Evolutionary conservation across 2,113 vertebrate species (phyloP).

Genomic region (Sorex fumeus): DNA sequence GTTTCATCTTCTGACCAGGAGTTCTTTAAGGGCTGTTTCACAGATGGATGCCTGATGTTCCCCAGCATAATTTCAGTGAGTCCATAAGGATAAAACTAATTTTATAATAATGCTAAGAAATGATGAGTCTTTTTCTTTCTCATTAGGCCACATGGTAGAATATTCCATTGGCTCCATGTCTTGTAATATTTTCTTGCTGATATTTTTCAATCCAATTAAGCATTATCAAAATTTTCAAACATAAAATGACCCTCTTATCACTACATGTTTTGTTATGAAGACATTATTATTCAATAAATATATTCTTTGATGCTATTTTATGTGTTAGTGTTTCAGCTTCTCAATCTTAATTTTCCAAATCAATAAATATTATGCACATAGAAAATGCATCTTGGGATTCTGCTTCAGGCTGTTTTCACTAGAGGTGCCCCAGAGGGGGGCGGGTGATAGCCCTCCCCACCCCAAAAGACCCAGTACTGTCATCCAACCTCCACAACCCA

Average conservation of each 20-base stretch:
- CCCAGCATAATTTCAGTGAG: not conserved
- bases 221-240: slow-evolving; percentile 26
- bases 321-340: not conserved
- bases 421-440: no score
- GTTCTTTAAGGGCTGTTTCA: not conserved
- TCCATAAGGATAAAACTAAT: slow-evolving; percentile 11
- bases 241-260: not conserved
- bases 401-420: no score
- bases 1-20: slow-evolving; percentile 30
- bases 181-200: not conserved
- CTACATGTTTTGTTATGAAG: slow-evolving; percentile 15
- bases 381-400: not conserved
- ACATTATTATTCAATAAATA: slow-evolving; percentile 38
- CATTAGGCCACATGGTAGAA: not conserved
- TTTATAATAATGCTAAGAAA: slow-evolving; percentile 39
- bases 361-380: not conserved
- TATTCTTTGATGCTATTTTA: not conserved
- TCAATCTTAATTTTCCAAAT: slow-evolving; percentile 56
- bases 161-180: not conserved
- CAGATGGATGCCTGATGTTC: not conserved
- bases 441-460: no score
- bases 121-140: not conserved
- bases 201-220: not conserved
- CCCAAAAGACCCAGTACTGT: no score
- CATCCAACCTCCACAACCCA: no score